phyloP scores from a whole-genome alignment of 2,113 vertebrate genomes.

The Laticauda colubrina region DNA sequence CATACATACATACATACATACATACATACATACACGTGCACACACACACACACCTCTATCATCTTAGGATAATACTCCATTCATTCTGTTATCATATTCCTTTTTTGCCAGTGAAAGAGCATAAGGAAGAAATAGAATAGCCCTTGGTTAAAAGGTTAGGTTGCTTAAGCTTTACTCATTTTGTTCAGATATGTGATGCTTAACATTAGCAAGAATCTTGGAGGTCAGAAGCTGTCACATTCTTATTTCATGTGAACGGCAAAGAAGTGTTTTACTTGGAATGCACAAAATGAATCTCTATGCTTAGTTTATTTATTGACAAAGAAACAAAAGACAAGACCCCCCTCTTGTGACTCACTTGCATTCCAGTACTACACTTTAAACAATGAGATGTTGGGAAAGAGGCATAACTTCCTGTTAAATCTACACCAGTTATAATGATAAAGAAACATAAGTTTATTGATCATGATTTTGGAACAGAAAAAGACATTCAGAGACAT shows the following conservation, averaged over 20 bases:
- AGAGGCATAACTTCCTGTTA: not conserved
- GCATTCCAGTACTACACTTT: not conserved
- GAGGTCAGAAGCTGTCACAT: constrained; percentile 32
- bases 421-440: not conserved
- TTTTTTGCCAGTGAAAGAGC: constrained; percentile 21
- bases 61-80: not conserved
- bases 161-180: constrained; percentile 37
- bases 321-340: constrained; percentile 37
- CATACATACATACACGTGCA: no score
- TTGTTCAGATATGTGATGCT: constrained; percentile 38
- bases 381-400: not conserved
- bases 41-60: not conserved
- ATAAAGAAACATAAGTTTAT: not conserved
- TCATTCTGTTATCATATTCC: not conserved
- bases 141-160: not conserved
- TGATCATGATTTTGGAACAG: not conserved
- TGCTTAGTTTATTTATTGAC: not conserved
- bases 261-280: constrained; percentile 36
- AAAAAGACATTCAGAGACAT: not conserved
- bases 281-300: constrained; percentile 30
- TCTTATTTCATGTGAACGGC: constrained; percentile 44
- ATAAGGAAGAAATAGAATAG: constrained; percentile 9
- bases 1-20: not conserved
- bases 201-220: constrained; percentile 37
- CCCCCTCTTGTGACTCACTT: constrained; percentile 13